Percentiles rank a stretch among this genome's conserved stretches.
These are phyloP conservation scores for Phymatocera aterrima DNA, from an alignment of 2,888 invertebrate species.

Conservation along the genomic window DNA sequence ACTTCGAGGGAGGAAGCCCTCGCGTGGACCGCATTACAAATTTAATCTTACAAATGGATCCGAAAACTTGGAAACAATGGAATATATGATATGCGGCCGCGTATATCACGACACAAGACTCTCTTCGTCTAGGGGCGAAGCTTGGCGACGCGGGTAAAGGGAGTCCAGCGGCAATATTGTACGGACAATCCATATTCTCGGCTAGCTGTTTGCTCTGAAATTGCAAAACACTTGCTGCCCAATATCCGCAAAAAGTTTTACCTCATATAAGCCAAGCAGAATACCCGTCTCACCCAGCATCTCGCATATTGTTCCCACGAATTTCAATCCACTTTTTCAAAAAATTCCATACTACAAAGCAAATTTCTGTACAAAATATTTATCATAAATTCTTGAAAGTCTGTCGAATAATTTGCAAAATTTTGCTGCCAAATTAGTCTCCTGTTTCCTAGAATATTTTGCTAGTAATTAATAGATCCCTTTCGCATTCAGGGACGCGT, in stretches of 20 bases:
- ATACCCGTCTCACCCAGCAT: background rate
- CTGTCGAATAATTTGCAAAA: background rate
- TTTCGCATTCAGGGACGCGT: conserved; percentile 22
- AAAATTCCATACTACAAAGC: too few species aligned
- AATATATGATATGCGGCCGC: conserved; percentile 74
- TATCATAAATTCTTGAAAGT: background rate
- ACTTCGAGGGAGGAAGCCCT: conserved; percentile 47
- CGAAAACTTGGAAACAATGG: conserved; percentile 76
- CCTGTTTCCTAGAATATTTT: background rate
- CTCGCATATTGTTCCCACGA: background rate
- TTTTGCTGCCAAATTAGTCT: too few species aligned
- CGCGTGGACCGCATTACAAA: conserved; percentile 77
- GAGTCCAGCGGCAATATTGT: conserved; percentile 73
- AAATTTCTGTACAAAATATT: background rate
- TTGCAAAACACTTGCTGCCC: conserved; percentile 43
- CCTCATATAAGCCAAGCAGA: conserved; percentile 7
- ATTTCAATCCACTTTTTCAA: background rate
- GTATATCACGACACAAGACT: conserved; percentile 67
- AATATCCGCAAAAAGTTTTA: conserved; percentile 19
- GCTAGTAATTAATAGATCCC: conserved; percentile 16
- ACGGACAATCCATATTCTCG: conserved; percentile 72
- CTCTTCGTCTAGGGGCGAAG: conserved; percentile 31
- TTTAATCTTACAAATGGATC: conserved; percentile 86
- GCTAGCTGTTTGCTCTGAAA: conserved; percentile 46
- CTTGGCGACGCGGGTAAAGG: conserved; percentile 60